Conservation (phyloP, 2,888 invertebrate genomes). For the Drosophila antonietae region DNA sequence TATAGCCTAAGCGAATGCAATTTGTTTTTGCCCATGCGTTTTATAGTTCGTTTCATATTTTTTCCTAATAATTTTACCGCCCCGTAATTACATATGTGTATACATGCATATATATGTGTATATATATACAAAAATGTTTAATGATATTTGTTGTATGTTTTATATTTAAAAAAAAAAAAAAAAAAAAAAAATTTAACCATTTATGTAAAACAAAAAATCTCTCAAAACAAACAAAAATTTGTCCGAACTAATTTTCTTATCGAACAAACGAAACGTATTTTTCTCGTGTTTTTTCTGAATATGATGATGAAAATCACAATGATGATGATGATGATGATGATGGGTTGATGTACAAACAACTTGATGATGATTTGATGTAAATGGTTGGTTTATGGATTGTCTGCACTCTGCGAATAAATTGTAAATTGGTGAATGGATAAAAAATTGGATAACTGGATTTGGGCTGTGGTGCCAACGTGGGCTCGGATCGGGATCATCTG, state of each 20-base stretch:
- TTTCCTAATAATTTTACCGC: conserved; percentile 15
- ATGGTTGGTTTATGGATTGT: conserved; percentile 70
- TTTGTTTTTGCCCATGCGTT: conserved; percentile 47
- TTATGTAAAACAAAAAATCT: conserved; percentile 74
- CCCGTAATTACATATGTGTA: conserved; percentile 42
- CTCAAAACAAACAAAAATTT: conserved; percentile 78
- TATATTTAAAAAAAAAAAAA: conserved; percentile 38
- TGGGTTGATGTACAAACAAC: conserved; percentile 78
- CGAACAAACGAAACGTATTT: conserved; percentile 86
- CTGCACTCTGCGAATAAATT: conserved; percentile 56
- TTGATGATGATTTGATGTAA: conserved; percentile 75
- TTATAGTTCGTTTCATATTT: conserved; percentile 48
- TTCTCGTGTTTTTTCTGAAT: conserved; percentile 85
- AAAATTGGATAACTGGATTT: conserved; percentile 46
- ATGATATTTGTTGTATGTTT: conserved; percentile 73
- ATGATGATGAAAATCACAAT: conserved; percentile 85
- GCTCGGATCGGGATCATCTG: conserved; percentile 56
- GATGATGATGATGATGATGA: conserved; percentile 78
- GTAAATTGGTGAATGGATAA: conserved; percentile 35
- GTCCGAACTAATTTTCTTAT: conserved; percentile 86
- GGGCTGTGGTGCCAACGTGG: conserved; percentile 79
- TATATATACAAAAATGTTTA: conserved; percentile 52
- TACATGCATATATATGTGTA: conserved; percentile 32
- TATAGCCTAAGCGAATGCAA: conserved; percentile 44
- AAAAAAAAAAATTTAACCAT: conserved; percentile 64